A percentile compares a stretch with the other conserved stretches of the same genome.
These are phyloP conservation scores for Polylopha cassiicola DNA, from an alignment of 2,888 invertebrate genomes.

Conservation along the genomic window DNA sequence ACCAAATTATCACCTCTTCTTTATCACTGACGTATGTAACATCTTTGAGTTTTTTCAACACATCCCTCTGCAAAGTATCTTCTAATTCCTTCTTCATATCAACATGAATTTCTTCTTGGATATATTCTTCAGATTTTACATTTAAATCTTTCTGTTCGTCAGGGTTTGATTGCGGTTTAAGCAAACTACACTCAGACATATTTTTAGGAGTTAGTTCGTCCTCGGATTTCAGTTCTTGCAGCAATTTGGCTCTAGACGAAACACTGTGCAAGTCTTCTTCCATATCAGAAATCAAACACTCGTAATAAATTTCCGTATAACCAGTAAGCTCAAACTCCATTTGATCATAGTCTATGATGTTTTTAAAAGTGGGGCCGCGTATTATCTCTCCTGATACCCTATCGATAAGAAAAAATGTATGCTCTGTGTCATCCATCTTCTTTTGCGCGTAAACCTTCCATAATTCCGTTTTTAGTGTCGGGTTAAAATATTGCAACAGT, in stretches of 20 bases:
- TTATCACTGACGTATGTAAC: conserved; percentile 46
- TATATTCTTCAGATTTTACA: too few relatives aligned
- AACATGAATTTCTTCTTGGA: conserved; percentile 3
- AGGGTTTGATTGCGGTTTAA: conserved; percentile 26
- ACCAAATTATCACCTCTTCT: conserved; percentile 51
- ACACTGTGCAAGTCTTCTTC: conserved; percentile 57
- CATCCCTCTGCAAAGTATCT: conserved; percentile 36
- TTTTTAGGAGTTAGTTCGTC: conserved; percentile 45
- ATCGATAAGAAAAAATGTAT: conserved; percentile 58
- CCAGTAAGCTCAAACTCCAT: conserved; percentile 67
- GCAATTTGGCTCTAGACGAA: conserved; percentile 55
- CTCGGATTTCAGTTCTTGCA: conserved; percentile 50
- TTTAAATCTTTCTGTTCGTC: too few relatives aligned
- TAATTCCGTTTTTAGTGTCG: conserved; percentile 47
- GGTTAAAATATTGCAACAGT: conserved; percentile 65
- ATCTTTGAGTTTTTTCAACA: conserved; percentile 50
- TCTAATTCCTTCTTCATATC: conserved; percentile 32
- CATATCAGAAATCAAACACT: conserved; percentile 49
- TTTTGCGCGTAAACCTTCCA: conserved; percentile 64
- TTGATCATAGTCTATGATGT: conserved; percentile 59
- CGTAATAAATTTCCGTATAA: conserved; percentile 61
- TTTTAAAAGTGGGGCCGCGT: conserved; percentile 58
- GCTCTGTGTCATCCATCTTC: conserved; percentile 41
- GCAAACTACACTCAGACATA: conserved; percentile 30
- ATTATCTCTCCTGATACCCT: conserved; percentile 61